Base-by-base conservation (phyloP, 2,113 vertebrate species). In the Phycodurus eques region DNA sequence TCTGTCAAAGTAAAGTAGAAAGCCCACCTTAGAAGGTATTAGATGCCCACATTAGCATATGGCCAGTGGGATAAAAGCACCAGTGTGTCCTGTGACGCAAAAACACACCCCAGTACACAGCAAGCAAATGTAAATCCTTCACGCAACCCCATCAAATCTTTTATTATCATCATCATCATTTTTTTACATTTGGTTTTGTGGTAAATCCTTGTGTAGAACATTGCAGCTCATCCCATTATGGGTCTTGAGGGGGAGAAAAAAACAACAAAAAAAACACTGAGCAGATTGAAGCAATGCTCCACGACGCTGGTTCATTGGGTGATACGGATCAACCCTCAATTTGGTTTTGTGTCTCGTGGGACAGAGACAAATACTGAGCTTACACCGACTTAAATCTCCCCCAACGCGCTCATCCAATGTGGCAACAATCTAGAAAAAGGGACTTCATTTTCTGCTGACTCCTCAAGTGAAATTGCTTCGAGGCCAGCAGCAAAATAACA, bases 291-390 rank as follows among this genome's bases (percentile, higher is more conserved):
- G 64, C 80, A 82, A 81, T 86, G 19, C n/a, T 35, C 4, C 56
- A 31, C 31, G 14, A 61, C 31, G 15, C 59, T 61, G 59, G 59
- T 61, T 33, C 59, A 61, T 35, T 61, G 31, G 59, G 59, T 19
- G 59, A 61, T 35, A 27, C 76, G 79, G 87, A 80, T 87, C 75
- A 90, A 74, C 67, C 73, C 73, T 87, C 72, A 85, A 91, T 90
- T 88, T 86, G 70, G 67, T 43, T 69, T 31, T 78, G 67, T 0
- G 17, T 86, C 89, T 81, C 88, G 62, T 42, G 84, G 83, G 89
- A 80, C 72, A 73, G 71, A 72, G 79, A 85, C 85, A 85, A 90
- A 89, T 78, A 83, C 81, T 72, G 79, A 80, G 88, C 85, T 92
- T 90, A 90, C 71, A 33, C 43, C 76, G 81, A 79, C 77, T 88